Base-by-base conservation (phyloP, 1,140 invertebrate species). In the Drosophila nigrodunni region DNA sequence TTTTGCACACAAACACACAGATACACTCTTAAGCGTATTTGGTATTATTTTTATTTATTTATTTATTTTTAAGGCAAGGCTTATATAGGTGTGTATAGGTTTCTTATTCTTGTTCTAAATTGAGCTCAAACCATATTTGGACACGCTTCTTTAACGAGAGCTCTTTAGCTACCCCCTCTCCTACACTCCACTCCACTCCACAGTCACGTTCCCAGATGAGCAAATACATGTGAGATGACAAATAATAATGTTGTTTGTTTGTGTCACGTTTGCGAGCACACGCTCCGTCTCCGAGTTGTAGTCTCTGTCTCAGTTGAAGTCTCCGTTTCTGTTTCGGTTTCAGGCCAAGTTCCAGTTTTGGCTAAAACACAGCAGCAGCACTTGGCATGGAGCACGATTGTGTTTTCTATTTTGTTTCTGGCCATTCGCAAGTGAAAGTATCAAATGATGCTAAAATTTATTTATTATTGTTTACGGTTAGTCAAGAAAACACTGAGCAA, bases 341-440 rank as follows among this genome's bases (percentile, higher is more conserved):
- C 44, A 34, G 37, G 8, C 5, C 49, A 60, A 37, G 37, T 60
- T 30, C 43, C 44, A 46, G 47, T 41, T 34, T 43, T 30, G 15
- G 8, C 21, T 46, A 21, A n/a, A 21, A 3, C 46, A 47, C 44
- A 46, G n/a, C 46, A 46, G n/a, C 46, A 50, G 58, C 69, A 55
- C 52, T 70, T 30, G 25, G 39, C 39, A 41, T 72, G 52, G 41
- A 21, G 15, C 65, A 80, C 68, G 77, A 75, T 78, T 83, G 61
- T 74, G 78, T 74, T 85, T 89, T 89, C 85, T 85, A 89, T 89
- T 89, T 89, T 89, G 85, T 66, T 89, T 89, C 86, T 47, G 66
- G 15, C 50, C 58, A 77, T 89, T 81, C 85, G 85, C 62, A 74
- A 89, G 85, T 89, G 85, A 89, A 89, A 89, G 85, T 89, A 78